Conservation (phyloP, 1,140 invertebrate species). For the Panagrolaimus sp. region DNA sequence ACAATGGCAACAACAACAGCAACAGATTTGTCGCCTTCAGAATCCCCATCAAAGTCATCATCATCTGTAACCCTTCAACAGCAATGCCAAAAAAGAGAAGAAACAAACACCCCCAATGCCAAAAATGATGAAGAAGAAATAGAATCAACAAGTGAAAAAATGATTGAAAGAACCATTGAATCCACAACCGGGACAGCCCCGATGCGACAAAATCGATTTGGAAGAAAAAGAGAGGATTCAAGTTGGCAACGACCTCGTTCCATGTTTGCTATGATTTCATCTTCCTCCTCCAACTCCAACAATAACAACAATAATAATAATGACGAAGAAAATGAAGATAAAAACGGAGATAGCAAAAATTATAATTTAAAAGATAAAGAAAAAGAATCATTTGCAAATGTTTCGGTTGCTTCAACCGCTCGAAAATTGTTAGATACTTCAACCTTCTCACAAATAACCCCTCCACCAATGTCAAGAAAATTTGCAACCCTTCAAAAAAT, state of each 20-base stretch:
- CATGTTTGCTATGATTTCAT: background rate
- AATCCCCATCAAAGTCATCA: too few relatives aligned
- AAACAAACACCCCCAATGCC: too few relatives aligned
- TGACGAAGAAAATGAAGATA: too few relatives aligned
- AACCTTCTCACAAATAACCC: background rate
- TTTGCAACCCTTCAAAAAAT: constrained; percentile 7
- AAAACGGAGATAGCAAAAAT: background rate
- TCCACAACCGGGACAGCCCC: background rate
- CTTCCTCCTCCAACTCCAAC: too few relatives aligned
- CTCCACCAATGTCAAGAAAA: background rate
- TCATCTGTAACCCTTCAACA: too few relatives aligned
- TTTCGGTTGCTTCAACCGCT: background rate
- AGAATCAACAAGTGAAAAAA: background rate
- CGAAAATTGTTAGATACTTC: background rate
- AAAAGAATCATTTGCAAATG: background rate
- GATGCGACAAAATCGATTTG: background rate
- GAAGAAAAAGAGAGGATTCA: background rate
- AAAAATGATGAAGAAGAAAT: background rate
- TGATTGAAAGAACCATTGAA: constrained; percentile 4
- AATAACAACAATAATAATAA: too few relatives aligned
- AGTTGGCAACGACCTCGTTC: background rate
- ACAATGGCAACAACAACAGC: too few relatives aligned
- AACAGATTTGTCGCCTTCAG: too few relatives aligned
- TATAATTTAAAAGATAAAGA: constrained; percentile 7
- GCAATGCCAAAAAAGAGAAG: too few relatives aligned